These are phyloP conservation scores for Chloroceryle inda DNA, from an alignment of 2,797 vertebrate species.

Conservation along the genomic window DNA sequence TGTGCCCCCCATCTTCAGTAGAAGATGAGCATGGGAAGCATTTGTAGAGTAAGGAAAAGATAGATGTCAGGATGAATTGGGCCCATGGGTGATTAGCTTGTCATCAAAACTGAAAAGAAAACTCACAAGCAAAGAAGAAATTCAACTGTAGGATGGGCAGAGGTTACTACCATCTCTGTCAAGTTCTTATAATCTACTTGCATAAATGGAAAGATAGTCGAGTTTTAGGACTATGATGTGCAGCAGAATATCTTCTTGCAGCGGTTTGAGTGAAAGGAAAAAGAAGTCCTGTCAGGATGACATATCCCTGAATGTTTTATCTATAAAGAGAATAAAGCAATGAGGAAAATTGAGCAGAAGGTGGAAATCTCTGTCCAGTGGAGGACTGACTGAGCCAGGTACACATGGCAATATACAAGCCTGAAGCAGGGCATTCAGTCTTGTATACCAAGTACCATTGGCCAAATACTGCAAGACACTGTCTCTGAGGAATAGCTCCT, in stretches of 20 bases:
- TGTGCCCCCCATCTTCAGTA: not conserved
- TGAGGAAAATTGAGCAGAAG: not conserved
- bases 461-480: not conserved
- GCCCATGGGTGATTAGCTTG: accelerated
- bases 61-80: not conserved
- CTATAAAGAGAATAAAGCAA: not conserved
- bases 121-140: not conserved
- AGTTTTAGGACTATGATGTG: not conserved
- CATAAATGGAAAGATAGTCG: not conserved
- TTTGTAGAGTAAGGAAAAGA: not conserved
- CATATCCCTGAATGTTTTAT: not conserved
- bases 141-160: not conserved
- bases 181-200: not conserved
- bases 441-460: not conserved
- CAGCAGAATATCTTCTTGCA: not conserved
- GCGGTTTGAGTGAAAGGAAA: not conserved
- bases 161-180: not conserved
- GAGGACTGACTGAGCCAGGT: not conserved
- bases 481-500: not conserved
- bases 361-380: not conserved
- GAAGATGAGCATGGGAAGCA: not conserved
- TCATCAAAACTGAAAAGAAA: not conserved
- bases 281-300: no score
- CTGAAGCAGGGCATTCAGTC: not conserved
- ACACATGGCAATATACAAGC: not conserved